Base-by-base conservation (phyloP, 2,797 vertebrate species). In the Gallinago stenura region DNA sequence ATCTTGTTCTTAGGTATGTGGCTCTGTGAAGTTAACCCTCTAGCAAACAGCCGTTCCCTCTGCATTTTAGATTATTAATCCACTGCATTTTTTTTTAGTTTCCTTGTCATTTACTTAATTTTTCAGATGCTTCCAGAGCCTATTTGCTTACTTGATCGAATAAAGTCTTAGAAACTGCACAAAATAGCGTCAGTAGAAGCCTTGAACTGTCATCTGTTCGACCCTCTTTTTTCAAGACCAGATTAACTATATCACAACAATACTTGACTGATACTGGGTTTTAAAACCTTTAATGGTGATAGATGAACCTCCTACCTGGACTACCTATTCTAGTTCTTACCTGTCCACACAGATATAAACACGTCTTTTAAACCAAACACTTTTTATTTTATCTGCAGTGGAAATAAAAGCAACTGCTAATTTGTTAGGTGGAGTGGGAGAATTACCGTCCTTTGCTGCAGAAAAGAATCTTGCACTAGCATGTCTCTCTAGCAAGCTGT, bases 1-100 rank as follows among this genome's bases (percentile, higher is more conserved):
- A 80, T 87, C 86, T 96, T 97, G 84, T 46, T 95, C 85, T 71
- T 88, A 61, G 9, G 22, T 41, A 88, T 22, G 12, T 39, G 65
- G 17, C 5, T 31, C 35, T 10, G 9, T 10, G 33, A 26, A 0
- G 5, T 58, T 84, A 90, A 82, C 33, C 35, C 37, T n/a, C 28
- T 35, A 26, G 25, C 18, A 24, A 58, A 11, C 25, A 43, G 10
- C 26, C 1, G 0, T 7, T 2, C 10, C 4, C 25, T 75, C 53
- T 43, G 15, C 37, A 4, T 84, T 79, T 77, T 39, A 65, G 3
- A 15, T 4, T 35, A 75, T 43, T 58, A 61, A 83, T 51, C 12
- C 24, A n/a, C 12, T 72, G 12, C 7, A 2, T 6, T 31, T n/a
- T n/a, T 39, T 20, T 22, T 43, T 15, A 64, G 37, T 39, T 39